Evolutionary conservation across 1,140 invertebrate species (phyloP), one percentile per base, ranked within the genome.

Genomic region (Drosophila arawakana): DNA sequence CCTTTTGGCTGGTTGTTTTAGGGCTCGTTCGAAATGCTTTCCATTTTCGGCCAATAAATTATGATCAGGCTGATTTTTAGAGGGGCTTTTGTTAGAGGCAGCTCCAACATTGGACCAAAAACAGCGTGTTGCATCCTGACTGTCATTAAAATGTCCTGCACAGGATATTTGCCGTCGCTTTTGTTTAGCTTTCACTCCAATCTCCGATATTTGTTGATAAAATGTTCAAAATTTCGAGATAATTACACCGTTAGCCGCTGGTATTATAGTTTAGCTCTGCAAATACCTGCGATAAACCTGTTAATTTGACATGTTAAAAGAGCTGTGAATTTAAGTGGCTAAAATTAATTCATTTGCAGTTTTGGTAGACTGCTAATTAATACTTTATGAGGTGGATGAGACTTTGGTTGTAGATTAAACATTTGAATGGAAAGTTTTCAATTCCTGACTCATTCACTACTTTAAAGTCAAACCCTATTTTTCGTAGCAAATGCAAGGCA

Each of bases 31-130:
- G n/a, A 55, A 74, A 78, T 70, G 62, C 69, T 76, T 71, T 76
- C 25, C 82, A 76, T 76, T 88, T 74, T 39, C 25, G 63, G 73
- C 58, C 83, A 83, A 88, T 88, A 88, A 88, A 88, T 88, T 88
- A 89, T 88, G 83, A 88, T 88, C 83, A 73, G 84, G 84, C 76
- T 76, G 83, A 88, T 86, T 86, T 86, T 58, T 73, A 73, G 65
- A 11, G 57, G 8, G n/a, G 11, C 60, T 49, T 54, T 60, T 69
- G 68, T 44, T 39, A 59, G 25, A 5, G 39, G 47, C 52, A 7
- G 3, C 66, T 3, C n/a, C 58, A 34, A 0, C 8, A 41, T 15
- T 3, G 21, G 37, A 7, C 43, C 25, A 9, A 50, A 30, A 58
- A 66, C 73, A 58, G 67, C 67, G 35, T 70, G 67, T 21, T 67